These are phyloP conservation scores for Drosophila ananassae DNA, from an alignment of 1,140 invertebrate genomes.

Conservation along the genomic window DNA sequence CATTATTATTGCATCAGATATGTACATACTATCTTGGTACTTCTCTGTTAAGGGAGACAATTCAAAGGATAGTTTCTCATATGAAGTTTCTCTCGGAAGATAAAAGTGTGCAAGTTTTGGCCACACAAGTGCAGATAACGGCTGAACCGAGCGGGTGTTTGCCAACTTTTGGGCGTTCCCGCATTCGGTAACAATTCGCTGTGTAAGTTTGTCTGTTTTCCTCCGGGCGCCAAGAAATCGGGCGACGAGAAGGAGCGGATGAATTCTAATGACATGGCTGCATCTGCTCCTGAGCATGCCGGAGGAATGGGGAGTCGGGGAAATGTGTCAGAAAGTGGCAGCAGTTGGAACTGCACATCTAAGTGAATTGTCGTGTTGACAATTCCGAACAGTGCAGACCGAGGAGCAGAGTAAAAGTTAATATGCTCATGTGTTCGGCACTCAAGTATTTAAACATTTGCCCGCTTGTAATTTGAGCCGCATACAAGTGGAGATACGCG, in stretches of 20 bases:
- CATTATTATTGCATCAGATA: not conserved
- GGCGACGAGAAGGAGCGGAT: not conserved
- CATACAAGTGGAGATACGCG: constrained; percentile 57
- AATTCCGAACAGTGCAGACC: constrained; percentile 48
- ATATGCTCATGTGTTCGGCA: constrained; percentile 68
- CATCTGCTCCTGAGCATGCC: constrained; percentile 23
- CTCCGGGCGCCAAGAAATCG: constrained; percentile 20
- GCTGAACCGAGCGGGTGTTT: not conserved
- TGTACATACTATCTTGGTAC: not conserved
- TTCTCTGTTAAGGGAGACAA: not conserved
- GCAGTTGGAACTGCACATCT: constrained; percentile 48
- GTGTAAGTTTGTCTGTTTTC: not conserved
- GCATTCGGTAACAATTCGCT: not conserved
- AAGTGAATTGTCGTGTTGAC: constrained; percentile 81
- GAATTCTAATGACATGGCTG: constrained; percentile 35
- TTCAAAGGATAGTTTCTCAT: not conserved
- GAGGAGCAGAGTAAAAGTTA: constrained; percentile 70
- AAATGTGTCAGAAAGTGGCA: constrained; percentile 5
- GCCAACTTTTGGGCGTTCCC: constrained; percentile 6
- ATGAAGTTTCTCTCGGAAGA: not conserved
- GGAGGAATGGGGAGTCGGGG: constrained; percentile 1
- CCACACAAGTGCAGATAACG: constrained; percentile 7
- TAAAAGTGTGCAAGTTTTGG: not conserved
- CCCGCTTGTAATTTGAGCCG: constrained; percentile 77
- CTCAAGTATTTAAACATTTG: constrained; percentile 83